These are phyloP conservation scores for Malaclemys terrapin DNA, from an alignment of 2,113 vertebrate species.

Conservation along the genomic window DNA sequence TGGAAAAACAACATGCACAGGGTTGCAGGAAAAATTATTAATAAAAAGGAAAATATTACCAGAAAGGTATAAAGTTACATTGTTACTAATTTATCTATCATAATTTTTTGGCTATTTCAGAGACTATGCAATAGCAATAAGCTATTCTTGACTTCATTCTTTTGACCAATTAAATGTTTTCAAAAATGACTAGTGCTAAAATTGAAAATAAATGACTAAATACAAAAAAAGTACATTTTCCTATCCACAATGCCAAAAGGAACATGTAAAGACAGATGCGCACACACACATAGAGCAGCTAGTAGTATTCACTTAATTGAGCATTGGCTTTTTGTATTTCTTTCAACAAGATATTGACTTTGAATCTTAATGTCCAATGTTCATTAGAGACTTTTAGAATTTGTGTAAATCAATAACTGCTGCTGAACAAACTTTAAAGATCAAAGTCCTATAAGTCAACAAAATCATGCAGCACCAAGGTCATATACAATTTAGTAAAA, in stretches of 20 bases:
- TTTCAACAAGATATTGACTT: slow-evolving; percentile 64
- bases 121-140: slow-evolving; percentile 46
- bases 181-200: slow-evolving; percentile 39
- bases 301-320: slow-evolving; percentile 34
- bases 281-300: slow-evolving; percentile 44
- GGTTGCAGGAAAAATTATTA: slow-evolving; percentile 51
- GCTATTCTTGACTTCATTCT: slow-evolving; percentile 14
- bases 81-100: neutral
- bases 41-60: slow-evolving; percentile 50
- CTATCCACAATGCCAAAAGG: slow-evolving; percentile 17
- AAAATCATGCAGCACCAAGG: slow-evolving; percentile 74
- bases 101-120: slow-evolving; percentile 28
- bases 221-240: neutral
- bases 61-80: slow-evolving; percentile 43
- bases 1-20: slow-evolving; percentile 37
- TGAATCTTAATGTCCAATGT: slow-evolving; percentile 62
- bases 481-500: slow-evolving; percentile 67
- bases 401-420: slow-evolving; percentile 72
- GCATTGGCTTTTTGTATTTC: slow-evolving; percentile 49
- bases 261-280: slow-evolving; percentile 25
- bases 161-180: slow-evolving; percentile 5
- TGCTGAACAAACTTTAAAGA: slow-evolving; percentile 53
- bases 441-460: slow-evolving; percentile 76
- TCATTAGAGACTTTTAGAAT: slow-evolving; percentile 70
- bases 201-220: slow-evolving; percentile 32